Base-by-base conservation (phyloP, 1,140 invertebrate genomes). In the Hydropsyche tenuis region DNA sequence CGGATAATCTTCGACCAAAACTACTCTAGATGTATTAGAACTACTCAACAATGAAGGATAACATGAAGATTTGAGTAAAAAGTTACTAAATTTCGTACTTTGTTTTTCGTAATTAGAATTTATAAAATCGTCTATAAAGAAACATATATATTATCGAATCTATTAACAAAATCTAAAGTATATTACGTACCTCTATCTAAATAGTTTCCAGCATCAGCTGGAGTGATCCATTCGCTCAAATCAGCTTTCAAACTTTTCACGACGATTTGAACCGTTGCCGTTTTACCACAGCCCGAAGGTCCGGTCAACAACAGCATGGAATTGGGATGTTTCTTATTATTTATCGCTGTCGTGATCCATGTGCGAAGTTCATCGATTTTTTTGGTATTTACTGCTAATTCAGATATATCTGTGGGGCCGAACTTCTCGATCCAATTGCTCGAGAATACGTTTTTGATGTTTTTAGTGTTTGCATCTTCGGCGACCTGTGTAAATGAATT, bases 1-100 rank as follows among this genome's bases (percentile, higher is more conserved):
- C n/a, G 91, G 92, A 80, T 92, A 88, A 81, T 93, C 92, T 82
- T 93, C 91, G 2, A 93, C 87, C 0, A 93, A 79, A 30, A 92
- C 81, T 5, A 93, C 74, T 77, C 88, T 87, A 69, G 85, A 86
- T 45, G 83, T 85, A 74, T 86, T 84, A 42, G 73, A 71, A 25
- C 80, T 81, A 37, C 85, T 82, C 45, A 92, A 82, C 25, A 93
- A 78, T 16, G 90, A 91, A 72, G 83, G 87, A 79, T 90, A 93
- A 73, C 91, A 87, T 1, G 91, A 90, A 3, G 89, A 87, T 79
- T 89, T 87, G 68, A 90, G 82, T 27, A 92, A 79, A 80, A 91
- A 92, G 42, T 91, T 89, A 60, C 87, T 80, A 79, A 93, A 93
- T 74, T 85, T 87, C 43, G 88, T 87, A 48, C 87, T 84, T 80